Evolutionary conservation across 2,888 invertebrate genomes (phyloP), one percentile per base, ranked within the genome.

Genomic region (Phengaris alcon): DNA sequence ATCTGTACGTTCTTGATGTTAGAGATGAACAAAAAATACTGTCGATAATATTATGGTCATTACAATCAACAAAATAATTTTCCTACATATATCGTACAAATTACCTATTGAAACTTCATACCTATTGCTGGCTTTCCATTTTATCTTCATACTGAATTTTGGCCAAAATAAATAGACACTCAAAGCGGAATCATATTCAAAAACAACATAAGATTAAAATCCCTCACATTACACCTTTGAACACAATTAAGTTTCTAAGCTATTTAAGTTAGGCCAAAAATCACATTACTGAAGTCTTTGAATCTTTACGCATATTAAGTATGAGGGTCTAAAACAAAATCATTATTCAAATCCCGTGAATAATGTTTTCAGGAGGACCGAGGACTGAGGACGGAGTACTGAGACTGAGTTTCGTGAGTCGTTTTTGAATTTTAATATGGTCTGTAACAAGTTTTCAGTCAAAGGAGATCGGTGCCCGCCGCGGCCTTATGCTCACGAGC

Each of bases 351-450:
- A 93, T 93, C 91, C 86, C 82, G 84, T 89, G 93, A 90, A 93
- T 93, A 93, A 93, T 92, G 93, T 91, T 91, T 91, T 91, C 91
- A 88, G 90, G 88, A 89, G 89, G 64, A 64, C 64, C 35, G 35
- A 64, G 64, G 52, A 52, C 52, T 10, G 52, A 12, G 64, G 64
- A 64, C 15, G 35, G 64, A 12, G 64, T 12, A 22, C 90, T 87
- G 88, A 87, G 89, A 87, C 88, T 82, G 90, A 90, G 90, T 90
- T 90, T 84, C 85, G 87, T 87, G 85, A 90, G 88, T 89, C 91
- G 91, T 93, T 93, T 93, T 93, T 93, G 93, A 93, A 93, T 93
- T 93, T 93, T 93, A 93, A 93, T 93, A 93, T 84, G 89, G 84
- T 88, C 87, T 91, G 89, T 93, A 93, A 93, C 93, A 93, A 93